Base-by-base conservation (phyloP, 1,140 invertebrate genomes). In the Vanessa atalanta region DNA sequence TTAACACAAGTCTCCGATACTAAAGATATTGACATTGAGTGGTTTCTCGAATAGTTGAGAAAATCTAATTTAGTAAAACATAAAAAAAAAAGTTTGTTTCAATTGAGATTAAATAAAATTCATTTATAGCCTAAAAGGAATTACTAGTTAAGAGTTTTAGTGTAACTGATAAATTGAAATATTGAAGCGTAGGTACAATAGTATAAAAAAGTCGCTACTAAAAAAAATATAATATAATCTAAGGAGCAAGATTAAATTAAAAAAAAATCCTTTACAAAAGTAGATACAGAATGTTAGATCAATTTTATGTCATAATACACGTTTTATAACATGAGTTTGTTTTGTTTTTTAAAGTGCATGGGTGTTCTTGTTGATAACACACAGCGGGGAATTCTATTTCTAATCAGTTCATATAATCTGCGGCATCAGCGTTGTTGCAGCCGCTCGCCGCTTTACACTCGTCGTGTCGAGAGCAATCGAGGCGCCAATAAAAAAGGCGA, bases 401-500 rank as follows among this genome's bases (percentile, higher is more conserved):
- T 90, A 89, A 93, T 93, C 90, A 88, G 73, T 50, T 75, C 79
- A 81, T 82, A 84, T 78, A 88, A 91, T 92, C 89, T 88, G 89
- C 83, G 70, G 78, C 76, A 86, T 90, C 88, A 87, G 88, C 88
- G 76, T 73, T 78, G 77, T 79, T 85, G 88, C 88, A 84, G 55
- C 84, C 77, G 78, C 77, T 60, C 70, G 78, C 68, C 75, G 79
- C 79, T 80, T 86, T 84, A 79, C 88, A 82, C 85, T 89, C 88
- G 82, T 87, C 87, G 88, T 91, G 89, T 91, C 86, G 86, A 91
- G 91, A 91, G 91, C 89, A 87, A 90, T 91, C 87, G 86, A 88
- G 88, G 86, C 89, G 87, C 85, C 91, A 93, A 93, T 93, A 93
- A 93, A 93, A 93, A 93, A 91, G 88, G 77, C 88, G 88, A 90